These are phyloP conservation scores for Sebastes umbrosus DNA, from an alignment of 2,797 vertebrate species.

Conservation along the genomic window DNA sequence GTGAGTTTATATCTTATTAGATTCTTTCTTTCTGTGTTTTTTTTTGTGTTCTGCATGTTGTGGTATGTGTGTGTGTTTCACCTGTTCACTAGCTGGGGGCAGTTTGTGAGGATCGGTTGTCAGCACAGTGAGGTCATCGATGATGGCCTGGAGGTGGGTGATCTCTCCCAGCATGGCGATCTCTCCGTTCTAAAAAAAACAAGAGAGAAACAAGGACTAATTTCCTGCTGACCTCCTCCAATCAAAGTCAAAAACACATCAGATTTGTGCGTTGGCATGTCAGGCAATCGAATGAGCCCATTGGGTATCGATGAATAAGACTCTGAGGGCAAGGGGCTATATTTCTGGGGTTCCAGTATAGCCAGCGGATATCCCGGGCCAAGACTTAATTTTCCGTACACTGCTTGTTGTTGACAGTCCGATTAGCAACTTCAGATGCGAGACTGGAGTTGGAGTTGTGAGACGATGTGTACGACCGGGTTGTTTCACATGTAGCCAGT, in stretches of 20 bases:
- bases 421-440: no score
- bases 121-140: conserved; percentile 93
- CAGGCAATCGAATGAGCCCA: no score
- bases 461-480: no score
- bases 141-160: conserved; percentile 97
- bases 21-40: not conserved
- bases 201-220: not conserved
- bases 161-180: conserved; percentile 98
- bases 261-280: not conserved
- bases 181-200: conserved; percentile 87
- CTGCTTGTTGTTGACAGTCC: no score
- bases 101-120: conserved; percentile 96
- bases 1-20: not conserved
- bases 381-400: no score
- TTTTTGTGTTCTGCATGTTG: not conserved
- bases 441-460: no score
- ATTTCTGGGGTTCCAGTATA: no score
- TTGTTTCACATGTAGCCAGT: no score
- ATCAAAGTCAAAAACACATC: not conserved
- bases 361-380: no score
- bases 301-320: no score
- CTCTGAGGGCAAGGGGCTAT: no score
- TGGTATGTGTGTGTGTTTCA: conserved; percentile 43
- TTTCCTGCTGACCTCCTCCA: not conserved
- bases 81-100: conserved; percentile 96